Base-by-base conservation (phyloP, 1,140 invertebrate genomes). In the Ditylenchus dipsaci region DNA sequence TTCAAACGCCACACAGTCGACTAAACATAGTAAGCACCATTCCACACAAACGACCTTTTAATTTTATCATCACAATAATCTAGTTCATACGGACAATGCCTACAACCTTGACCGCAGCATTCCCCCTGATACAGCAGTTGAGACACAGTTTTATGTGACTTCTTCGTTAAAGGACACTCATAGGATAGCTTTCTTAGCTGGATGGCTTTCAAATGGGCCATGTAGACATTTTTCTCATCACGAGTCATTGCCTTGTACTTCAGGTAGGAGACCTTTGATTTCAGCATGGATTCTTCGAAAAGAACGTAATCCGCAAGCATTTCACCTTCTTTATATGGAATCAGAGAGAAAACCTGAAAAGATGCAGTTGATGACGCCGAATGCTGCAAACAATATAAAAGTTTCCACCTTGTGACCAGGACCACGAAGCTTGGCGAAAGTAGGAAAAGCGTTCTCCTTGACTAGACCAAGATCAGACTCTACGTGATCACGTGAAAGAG, bases 31-130 rank as follows among this genome's bases (percentile, higher is more conserved):
- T 64, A 71, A 38, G 69, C 68, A 1, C 69, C 69, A 43, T 71
- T 71, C 69, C 69, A 71, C 15, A 72, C 33, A 9, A 56, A 58
- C 1, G 63, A 59, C 53, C 63, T 68, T 38, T 67, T 71, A 11
- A 76, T 29, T 23, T 79, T 53, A 30, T 77, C 74, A 43, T 30
- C 42, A 23, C 78, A 78, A 60, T 71, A 76, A 26, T 75, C 73
- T 43, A 71, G 23, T 42, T 76, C 79, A 63, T 82, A 82, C 8
- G 80, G 77, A 69, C 80, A 82, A 67, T 82, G 80, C 56, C 80
- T 63, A 64, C 80, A 82, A 23, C 81, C 80, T 49, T 72, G 72
- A 17, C 80, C 80, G 67, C 80, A 82, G 45, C 80, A 82, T 65
- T 80, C 70, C 13, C 72, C 79, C 59, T 76, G 66, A 47, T 71